phyloP scores from a whole-genome alignment of 2,113 vertebrate genomes.

The Pyxicephalus adspersus region DNA sequence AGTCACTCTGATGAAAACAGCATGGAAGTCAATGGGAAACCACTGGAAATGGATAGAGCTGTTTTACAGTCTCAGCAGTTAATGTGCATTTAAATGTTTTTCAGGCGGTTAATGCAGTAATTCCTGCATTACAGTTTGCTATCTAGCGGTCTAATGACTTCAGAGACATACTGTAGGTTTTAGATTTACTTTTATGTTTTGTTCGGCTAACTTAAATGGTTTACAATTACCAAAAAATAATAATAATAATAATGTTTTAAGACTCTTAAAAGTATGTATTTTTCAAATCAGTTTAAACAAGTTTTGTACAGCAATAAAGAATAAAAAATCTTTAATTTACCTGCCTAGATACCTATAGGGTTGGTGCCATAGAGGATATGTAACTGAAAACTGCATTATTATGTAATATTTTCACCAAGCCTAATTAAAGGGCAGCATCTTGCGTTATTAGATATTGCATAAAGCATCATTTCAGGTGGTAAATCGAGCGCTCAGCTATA shows the following conservation, averaged over 20 bases:
- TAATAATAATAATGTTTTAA: conserved; percentile 29
- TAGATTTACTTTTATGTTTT: conserved; percentile 46
- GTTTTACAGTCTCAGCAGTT: conserved; percentile 56
- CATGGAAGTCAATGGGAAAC: conserved; percentile 52
- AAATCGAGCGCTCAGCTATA: too few relatives aligned
- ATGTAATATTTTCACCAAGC: too few relatives aligned
- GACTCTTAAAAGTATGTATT: background rate
- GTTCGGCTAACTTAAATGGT: conserved; percentile 40
- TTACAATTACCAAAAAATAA: conserved; percentile 43
- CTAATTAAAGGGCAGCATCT: too few relatives aligned
- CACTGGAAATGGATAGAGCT: conserved; percentile 48
- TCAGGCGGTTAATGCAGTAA: conserved; percentile 55
- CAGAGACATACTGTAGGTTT: conserved; percentile 46
- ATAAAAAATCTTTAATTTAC: conserved; percentile 11
- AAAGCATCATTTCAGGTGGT: too few relatives aligned
- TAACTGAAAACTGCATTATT: background rate
- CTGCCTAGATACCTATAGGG: background rate
- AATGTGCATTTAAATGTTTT: conserved; percentile 56
- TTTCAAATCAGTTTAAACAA: conserved; percentile 7
- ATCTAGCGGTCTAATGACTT: conserved; percentile 50
- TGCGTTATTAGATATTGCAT: too few relatives aligned
- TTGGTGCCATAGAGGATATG: background rate
- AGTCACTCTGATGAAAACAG: conserved; percentile 56
- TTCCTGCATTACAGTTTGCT: conserved; percentile 53
- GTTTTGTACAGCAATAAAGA: conserved; percentile 24